phyloP scores from a whole-genome alignment of 2,888 invertebrate species.

The Tachina grossa region DNA sequence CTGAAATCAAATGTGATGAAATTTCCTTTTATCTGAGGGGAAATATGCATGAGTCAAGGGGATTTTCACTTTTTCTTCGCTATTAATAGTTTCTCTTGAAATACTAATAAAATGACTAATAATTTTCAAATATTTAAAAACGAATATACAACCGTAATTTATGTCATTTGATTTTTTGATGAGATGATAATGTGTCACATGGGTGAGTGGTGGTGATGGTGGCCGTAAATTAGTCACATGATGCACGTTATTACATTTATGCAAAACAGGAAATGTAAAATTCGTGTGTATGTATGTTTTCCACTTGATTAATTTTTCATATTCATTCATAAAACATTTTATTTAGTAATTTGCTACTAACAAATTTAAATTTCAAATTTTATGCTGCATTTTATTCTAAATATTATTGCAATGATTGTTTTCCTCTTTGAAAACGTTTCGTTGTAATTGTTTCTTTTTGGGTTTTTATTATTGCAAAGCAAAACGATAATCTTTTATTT shows the following conservation, averaged over 20 bases:
- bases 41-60: constrained; percentile 24
- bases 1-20: not conserved
- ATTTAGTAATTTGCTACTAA: constrained; percentile 15
- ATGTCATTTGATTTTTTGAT: constrained; percentile 38
- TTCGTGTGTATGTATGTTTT: constrained; percentile 25
- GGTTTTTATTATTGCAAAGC: not conserved
- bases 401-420: constrained; percentile 29
- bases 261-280: constrained; percentile 63
- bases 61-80: constrained; percentile 31
- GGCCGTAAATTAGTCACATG: constrained; percentile 40
- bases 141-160: constrained; percentile 12
- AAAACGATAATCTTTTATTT: not conserved
- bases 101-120: constrained; percentile 33
- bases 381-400: constrained; percentile 30
- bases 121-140: constrained; percentile 22
- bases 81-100: not conserved
- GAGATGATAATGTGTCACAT: constrained; percentile 32
- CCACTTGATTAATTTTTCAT: constrained; percentile 23
- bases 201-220: not conserved
- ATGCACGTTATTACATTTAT: constrained; percentile 7
- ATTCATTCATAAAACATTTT: constrained; percentile 45
- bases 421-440: not conserved
- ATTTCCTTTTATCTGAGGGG: too few species aligned
- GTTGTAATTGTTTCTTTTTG: not conserved
- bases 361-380: constrained; percentile 26